phyloP scores from a whole-genome alignment of 2,888 invertebrate species.

The Scaptomyza parva region DNA sequence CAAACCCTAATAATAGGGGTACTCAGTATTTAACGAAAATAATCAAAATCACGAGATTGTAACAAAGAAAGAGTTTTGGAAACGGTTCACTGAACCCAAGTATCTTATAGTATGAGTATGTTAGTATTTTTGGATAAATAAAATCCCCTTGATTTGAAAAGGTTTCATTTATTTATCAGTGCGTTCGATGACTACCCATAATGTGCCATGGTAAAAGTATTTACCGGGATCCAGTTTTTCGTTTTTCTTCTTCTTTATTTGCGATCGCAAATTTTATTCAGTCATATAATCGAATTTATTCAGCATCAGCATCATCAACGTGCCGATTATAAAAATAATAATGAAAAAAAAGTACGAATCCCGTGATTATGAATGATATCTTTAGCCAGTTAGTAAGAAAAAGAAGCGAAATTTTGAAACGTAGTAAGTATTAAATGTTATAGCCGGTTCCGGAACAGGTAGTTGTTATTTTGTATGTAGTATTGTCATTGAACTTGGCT shows the following conservation, averaged over 20 bases:
- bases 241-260: neutral
- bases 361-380: conserved; percentile 3
- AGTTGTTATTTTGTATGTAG: conserved; percentile 8
- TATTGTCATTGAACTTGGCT: conserved; percentile 67
- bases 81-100: conserved; percentile 36
- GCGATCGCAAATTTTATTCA: conserved; percentile 40
- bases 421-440: neutral
- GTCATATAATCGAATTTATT: conserved; percentile 75
- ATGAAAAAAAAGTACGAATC: conserved; percentile 3
- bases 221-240: conserved; percentile 30
- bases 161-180: conserved; percentile 34
- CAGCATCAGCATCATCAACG: conserved; percentile 37
- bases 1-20: conserved; percentile 33
- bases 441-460: conserved; percentile 36
- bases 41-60: neutral
- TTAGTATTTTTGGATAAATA: too few relatives aligned
- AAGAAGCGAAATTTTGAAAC: neutral
- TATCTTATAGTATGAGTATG: neutral
- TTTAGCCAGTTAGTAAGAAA: neutral
- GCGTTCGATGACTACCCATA: conserved; percentile 53
- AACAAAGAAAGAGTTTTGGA: conserved; percentile 33
- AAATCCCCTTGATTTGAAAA: conserved; percentile 10
- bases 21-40: conserved; percentile 16
- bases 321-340: too few relatives aligned
- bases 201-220: conserved; percentile 48